Base-by-base conservation (phyloP, 1,140 invertebrate genomes). In the Thaumatotibia leucotreta region DNA sequence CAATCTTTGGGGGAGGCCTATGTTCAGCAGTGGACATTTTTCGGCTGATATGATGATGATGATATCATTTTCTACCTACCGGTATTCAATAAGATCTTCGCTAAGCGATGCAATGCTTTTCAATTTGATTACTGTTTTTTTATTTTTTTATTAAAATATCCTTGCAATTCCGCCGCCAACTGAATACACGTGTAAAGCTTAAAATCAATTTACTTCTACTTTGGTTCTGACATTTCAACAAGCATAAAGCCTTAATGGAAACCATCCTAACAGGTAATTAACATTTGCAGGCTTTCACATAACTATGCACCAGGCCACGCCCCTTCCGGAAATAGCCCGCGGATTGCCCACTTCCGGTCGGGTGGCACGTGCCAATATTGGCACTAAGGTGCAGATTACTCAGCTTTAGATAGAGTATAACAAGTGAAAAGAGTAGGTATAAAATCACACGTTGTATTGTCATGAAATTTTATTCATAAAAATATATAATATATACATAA, bases 281-380 rank as follows among this genome's bases (percentile, higher is more conserved):
- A 45, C 39, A 45, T 45, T 45, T 45, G 9, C 39, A n/a, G 39
- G 20, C 27, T 58, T 58, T 58, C 11, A 14, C 52, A 17, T 24
- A 5, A 11, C 29, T 31, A 14, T 14, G 11, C 52, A 24, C 27
- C 50, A 10, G 50, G 11, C 5, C 52, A 29, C 52, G 24, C 52
- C 52, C 52, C 52, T 29, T 17, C 52, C 52, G 52, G 52, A 58
- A 58, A 58, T 58, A 58, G 52, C 24, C 24, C 24, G 52, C 52
- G 23, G 52, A 58, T 58, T 58, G 52, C 52, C 52, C n/a, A 58
- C 52, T 29, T 58, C 52, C 52, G 52, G 52, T 6, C n/a, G 52
- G 52, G 11, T 27, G 52, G 52, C 52, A 27, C 24, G 52, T 58
- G 24, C 27, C 27, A 2, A n/a, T 10, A 45, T 45, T 20, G 39